Evolutionary conservation across 2,113 vertebrate species (phyloP).

Genomic region (Pedetes capensis): DNA sequence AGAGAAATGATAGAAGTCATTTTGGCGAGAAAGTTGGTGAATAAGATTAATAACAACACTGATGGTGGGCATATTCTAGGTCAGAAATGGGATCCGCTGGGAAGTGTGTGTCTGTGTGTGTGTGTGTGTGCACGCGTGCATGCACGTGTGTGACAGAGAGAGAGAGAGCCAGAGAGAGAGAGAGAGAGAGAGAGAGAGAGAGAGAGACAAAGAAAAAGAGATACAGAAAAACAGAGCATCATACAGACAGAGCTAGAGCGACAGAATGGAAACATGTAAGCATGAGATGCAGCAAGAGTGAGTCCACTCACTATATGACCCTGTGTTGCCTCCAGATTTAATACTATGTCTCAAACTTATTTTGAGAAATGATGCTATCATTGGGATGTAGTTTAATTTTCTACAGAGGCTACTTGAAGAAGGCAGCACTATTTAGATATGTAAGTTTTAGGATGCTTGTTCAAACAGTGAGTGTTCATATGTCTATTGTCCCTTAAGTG

Average conservation of each 20-base stretch:
- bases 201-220: not conserved
- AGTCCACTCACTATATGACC: not conserved
- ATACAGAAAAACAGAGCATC: too few species aligned
- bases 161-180: not conserved
- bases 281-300: not conserved
- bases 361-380: not conserved
- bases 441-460: not conserved
- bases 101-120: not conserved
- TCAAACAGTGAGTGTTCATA: not conserved
- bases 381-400: not conserved
- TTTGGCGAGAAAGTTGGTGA: not conserved
- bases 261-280: not conserved
- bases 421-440: not conserved
- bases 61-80: not conserved
- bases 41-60: not conserved
- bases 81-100: not conserved
- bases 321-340: not conserved
- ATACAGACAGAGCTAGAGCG: too few species aligned
- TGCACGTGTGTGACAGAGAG: not conserved
- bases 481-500: not conserved
- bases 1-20: constrained; percentile 21
- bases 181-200: not conserved
- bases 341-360: not conserved
- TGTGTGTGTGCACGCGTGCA: not conserved
- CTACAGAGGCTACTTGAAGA: not conserved